phyloP scores from a whole-genome alignment of 1,140 invertebrate species.

The Psilanteris sp. region DNA sequence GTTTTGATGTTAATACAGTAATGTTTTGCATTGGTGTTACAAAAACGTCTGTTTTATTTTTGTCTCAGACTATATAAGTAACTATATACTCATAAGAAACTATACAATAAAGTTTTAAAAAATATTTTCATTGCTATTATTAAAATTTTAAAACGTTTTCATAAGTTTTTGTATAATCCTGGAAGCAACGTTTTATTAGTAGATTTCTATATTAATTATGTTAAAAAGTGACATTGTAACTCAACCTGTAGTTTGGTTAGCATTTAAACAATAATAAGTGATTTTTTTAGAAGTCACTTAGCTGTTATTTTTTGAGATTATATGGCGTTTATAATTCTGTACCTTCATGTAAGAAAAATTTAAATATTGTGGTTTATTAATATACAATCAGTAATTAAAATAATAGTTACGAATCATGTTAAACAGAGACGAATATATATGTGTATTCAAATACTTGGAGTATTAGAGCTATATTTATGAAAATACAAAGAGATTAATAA shows the following conservation, averaged over 20 bases:
- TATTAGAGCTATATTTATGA: conserved; percentile 12
- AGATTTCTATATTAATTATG: too few relatives aligned
- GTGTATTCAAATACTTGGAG: conserved; percentile 10
- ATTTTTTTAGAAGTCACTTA: neutral
- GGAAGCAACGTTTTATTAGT: too few relatives aligned
- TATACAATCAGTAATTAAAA: neutral
- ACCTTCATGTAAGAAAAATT: neutral
- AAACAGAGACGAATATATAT: neutral
- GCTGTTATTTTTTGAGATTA: neutral
- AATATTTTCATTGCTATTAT: too few relatives aligned
- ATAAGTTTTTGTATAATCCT: neutral
- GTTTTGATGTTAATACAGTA: too few relatives aligned
- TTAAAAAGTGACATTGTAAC: neutral
- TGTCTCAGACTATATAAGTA: too few relatives aligned
- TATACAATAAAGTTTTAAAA: too few relatives aligned
- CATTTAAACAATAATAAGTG: neutral
- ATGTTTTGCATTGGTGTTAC: too few relatives aligned
- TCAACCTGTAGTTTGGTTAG: neutral
- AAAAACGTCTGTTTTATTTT: too few relatives aligned
- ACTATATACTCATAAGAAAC: too few relatives aligned
- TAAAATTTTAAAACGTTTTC: too few relatives aligned
- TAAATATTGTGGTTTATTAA: too few relatives aligned
- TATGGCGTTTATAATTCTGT: neutral
- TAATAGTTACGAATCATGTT: too few relatives aligned
- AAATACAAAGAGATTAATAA: conserved; percentile 2